phyloP scores from a whole-genome alignment of 2,888 invertebrate genomes.

The Phoenoteleia sp. region DNA sequence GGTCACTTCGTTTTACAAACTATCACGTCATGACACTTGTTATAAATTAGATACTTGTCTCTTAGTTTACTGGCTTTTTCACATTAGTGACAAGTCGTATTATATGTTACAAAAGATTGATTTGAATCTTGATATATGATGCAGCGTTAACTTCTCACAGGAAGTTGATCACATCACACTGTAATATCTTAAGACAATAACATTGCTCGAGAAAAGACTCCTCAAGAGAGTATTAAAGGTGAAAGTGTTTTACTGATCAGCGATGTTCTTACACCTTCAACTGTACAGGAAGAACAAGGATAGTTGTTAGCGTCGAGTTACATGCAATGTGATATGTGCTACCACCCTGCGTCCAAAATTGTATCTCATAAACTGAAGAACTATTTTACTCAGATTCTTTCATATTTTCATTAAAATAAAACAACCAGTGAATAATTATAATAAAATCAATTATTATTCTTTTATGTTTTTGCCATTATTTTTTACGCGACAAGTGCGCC shows the following conservation, averaged over 20 bases:
- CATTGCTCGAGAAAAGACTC: conserved; percentile 60
- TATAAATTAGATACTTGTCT: conserved; percentile 59
- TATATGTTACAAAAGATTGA: conserved; percentile 57
- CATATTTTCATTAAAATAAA: background rate
- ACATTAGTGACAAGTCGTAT: conserved; percentile 43
- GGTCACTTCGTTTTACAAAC: conserved; percentile 40
- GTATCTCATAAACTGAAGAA: conserved; percentile 7
- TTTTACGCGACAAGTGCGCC: no score
- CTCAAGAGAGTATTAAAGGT: conserved; percentile 73
- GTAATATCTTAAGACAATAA: conserved; percentile 58
- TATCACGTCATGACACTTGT: conserved; percentile 21
- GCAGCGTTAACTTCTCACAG: conserved; percentile 45
- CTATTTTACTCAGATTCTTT: conserved; percentile 1
- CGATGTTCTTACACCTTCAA: conserved; percentile 43
- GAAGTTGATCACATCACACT: conserved; percentile 54
- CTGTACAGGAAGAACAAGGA: conserved; percentile 50
- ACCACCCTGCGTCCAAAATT: conserved; percentile 26
- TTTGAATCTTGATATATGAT: conserved; percentile 55
- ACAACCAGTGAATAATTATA: no score
- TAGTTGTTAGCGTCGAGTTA: conserved; percentile 80
- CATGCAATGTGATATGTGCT: conserved; percentile 69
- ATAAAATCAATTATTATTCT: no score
- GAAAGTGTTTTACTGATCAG: conserved; percentile 78
- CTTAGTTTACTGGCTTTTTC: conserved; percentile 49
- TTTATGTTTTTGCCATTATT: no score